Percentiles rank a stretch among this genome's conserved stretches.
phyloP scores from a whole-genome alignment of 2,113 vertebrate genomes.

The Alosa alosa region DNA sequence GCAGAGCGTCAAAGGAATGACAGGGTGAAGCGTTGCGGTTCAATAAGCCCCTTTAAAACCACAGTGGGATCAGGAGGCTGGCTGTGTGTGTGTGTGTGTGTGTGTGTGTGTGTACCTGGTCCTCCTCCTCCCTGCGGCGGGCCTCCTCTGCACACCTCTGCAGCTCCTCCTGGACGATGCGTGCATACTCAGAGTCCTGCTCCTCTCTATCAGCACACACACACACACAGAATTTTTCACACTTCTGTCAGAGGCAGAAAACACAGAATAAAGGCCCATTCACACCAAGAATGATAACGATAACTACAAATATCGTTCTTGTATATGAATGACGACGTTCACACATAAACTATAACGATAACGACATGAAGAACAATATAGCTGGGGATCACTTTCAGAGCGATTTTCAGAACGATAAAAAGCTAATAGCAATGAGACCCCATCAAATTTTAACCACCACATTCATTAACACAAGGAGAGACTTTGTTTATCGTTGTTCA shows the following conservation, averaged over 20 bases:
- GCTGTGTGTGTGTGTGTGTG: background rate
- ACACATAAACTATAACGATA: too few relatives aligned
- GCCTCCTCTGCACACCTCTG: slow-evolving; percentile 63
- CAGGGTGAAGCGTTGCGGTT: background rate
- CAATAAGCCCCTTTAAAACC: background rate
- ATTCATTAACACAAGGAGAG: too few relatives aligned
- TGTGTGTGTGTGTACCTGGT: slow-evolving; percentile 1
- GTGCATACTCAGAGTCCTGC: slow-evolving; percentile 69
- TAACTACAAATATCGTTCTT: too few relatives aligned
- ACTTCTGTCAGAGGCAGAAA: background rate
- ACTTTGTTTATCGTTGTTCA: too few relatives aligned
- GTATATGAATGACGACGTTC: too few relatives aligned
- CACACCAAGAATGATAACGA: too few relatives aligned
- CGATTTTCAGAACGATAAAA: too few relatives aligned
- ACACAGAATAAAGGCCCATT: too few relatives aligned
- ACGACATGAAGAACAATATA: too few relatives aligned
- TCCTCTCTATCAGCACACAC: slow-evolving; percentile 60
- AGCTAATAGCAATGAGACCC: too few relatives aligned
- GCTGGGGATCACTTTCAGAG: too few relatives aligned
- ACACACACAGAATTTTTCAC: background rate
- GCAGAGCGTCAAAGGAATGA: background rate
- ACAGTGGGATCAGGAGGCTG: background rate
- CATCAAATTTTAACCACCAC: too few relatives aligned
- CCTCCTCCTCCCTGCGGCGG: slow-evolving; percentile 58
- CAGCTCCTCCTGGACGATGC: slow-evolving; percentile 68